A percentile compares a stretch with the other conserved stretches of the same genome.
These are phyloP conservation scores for Scaptomyza polygonia DNA, from an alignment of 2,888 invertebrate genomes.

Conservation along the genomic window DNA sequence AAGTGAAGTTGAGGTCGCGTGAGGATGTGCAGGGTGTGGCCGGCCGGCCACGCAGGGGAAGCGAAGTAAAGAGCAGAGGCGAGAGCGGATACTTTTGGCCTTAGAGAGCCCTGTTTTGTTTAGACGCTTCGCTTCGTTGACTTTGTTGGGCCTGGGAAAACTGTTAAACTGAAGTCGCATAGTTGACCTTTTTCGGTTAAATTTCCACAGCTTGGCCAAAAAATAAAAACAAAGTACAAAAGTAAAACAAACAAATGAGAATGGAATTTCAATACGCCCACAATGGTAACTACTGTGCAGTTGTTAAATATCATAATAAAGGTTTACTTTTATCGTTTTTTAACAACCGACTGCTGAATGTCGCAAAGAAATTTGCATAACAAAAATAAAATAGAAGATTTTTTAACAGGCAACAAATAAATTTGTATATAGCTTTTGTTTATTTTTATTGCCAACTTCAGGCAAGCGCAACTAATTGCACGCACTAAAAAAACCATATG, in stretches of 20 bases:
- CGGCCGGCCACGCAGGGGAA: slow-evolving; percentile 3
- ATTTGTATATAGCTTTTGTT: slow-evolving; percentile 41
- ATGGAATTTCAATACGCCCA: slow-evolving; percentile 64
- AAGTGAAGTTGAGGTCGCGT: slow-evolving; percentile 55
- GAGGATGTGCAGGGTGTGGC: slow-evolving; percentile 60
- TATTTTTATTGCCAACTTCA: slow-evolving; percentile 48
- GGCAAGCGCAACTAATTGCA: slow-evolving; percentile 64
- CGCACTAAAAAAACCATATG: slow-evolving; percentile 55
- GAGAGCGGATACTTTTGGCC: not conserved
- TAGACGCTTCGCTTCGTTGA: slow-evolving; percentile 44
- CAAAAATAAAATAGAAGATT: slow-evolving; percentile 38
- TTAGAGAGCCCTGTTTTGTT: slow-evolving; percentile 7
- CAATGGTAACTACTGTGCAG: slow-evolving; percentile 37
- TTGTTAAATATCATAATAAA: slow-evolving; percentile 28
- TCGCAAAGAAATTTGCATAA: slow-evolving; percentile 70
- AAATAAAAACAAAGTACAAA: not conserved
- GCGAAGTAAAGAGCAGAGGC: not conserved
- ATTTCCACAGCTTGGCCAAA: slow-evolving; percentile 32
- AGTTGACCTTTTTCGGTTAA: slow-evolving; percentile 72
- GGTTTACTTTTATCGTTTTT: slow-evolving; percentile 46
- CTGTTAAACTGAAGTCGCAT: slow-evolving; percentile 55
- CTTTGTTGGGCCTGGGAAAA: slow-evolving; percentile 59
- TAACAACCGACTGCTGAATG: slow-evolving; percentile 42
- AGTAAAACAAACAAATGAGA: slow-evolving; percentile 15
- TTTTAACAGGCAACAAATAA: slow-evolving; percentile 2